A percentile compares a stretch with the other conserved stretches of the same genome.
Evolutionary conservation across 2,797 vertebrate genomes (phyloP).

Genomic region (Eospalax fontanierii): DNA sequence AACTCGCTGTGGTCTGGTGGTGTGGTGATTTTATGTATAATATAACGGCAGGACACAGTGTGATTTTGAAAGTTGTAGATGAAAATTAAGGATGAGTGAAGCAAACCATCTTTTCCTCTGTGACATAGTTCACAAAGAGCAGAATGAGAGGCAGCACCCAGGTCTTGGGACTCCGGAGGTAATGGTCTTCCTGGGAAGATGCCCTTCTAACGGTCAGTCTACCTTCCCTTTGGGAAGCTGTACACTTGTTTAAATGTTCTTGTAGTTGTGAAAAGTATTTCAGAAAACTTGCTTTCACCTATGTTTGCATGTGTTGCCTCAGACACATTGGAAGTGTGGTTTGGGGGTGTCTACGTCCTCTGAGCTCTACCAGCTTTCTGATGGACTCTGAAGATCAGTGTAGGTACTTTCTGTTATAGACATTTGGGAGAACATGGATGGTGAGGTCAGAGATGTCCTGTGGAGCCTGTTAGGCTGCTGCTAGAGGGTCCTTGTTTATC

Average conservation of each 20-base stretch:
- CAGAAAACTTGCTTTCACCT: background rate
- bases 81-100: background rate
- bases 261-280: slow-evolving; percentile 10
- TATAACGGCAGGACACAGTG: background rate
- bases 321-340: background rate
- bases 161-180: background rate
- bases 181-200: background rate
- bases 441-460: background rate
- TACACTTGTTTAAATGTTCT: background rate
- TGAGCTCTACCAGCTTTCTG: background rate
- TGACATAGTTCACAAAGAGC: background rate
- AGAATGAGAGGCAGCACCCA: background rate
- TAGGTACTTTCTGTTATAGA: background rate
- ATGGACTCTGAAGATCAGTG: background rate
- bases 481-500: background rate
- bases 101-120: background rate
- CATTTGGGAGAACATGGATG: background rate
- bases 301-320: background rate
- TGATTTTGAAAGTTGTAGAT: background rate
- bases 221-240: background rate
- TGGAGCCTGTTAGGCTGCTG: background rate
- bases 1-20: background rate
- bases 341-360: background rate
- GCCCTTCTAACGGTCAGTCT: background rate
- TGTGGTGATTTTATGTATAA: background rate